Percentiles rank a stretch among this genome's conserved stretches.
Evolutionary conservation across 2,797 vertebrate genomes (phyloP).

Genomic region (Anguilla anguilla): DNA sequence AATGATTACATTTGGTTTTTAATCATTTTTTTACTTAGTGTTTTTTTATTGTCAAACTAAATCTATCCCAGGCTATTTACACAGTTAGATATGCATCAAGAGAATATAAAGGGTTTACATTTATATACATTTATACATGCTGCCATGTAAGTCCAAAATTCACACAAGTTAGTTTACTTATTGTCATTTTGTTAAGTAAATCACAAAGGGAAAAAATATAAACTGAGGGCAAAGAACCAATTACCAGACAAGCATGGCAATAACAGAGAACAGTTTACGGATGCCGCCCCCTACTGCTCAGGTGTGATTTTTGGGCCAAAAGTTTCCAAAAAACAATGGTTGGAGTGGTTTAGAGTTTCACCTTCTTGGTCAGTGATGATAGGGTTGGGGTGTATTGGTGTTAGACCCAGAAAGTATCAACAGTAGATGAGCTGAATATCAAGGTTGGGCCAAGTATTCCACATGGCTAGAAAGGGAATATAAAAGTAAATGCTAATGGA

Average conservation of each 20-base stretch:
- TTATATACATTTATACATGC: slow-evolving; percentile 75
- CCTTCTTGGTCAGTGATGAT: not conserved
- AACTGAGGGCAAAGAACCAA: slow-evolving; percentile 43
- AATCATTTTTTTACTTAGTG: slow-evolving; percentile 50
- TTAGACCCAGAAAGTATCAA: not conserved
- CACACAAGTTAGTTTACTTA: slow-evolving; percentile 50
- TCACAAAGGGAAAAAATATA: slow-evolving; percentile 36
- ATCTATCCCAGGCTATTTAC: slow-evolving; percentile 76
- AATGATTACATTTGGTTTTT: slow-evolving; percentile 69
- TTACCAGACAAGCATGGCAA: slow-evolving; percentile 10
- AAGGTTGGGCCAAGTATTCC: not conserved
- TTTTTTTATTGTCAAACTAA: slow-evolving; percentile 78
- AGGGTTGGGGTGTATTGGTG: not conserved
- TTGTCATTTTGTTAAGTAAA: slow-evolving; percentile 47
- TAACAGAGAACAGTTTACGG: not conserved
- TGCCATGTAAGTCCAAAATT: slow-evolving; percentile 56
- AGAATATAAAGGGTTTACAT: slow-evolving; percentile 73
- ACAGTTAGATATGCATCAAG: slow-evolving; percentile 75
- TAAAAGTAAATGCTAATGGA: not conserved
- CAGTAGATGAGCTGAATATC: not conserved
- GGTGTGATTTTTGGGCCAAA: not conserved
- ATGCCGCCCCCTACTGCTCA: not conserved
- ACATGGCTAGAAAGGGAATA: not conserved
- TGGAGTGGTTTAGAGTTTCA: not conserved
- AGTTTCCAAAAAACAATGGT: not conserved